Evolutionary conservation across 2,888 invertebrate species (phyloP), one percentile per base, ranked within the genome.

Genomic region (Pseudolycoriella hygida): DNA sequence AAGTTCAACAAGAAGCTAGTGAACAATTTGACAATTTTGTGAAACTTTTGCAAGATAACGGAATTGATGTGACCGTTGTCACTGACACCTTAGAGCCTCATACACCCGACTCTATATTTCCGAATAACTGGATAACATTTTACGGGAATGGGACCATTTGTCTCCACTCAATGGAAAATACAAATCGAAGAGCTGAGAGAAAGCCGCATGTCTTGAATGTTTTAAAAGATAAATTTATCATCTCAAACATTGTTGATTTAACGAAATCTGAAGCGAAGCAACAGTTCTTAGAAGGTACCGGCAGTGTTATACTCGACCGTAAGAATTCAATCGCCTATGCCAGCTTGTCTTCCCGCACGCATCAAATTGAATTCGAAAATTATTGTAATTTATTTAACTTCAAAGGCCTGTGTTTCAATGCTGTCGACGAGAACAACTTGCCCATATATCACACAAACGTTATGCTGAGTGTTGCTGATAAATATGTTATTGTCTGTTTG

Each of bases 401-500:
- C 31, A 18, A 31, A 42, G 25, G 25, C 18, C 20, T 30, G 4
- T 30, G 30, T 4, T 42, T 30, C 17, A 25, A 42, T 15, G 12
- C 30, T 42, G 17, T 42, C 14, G 31, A 42, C 17, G 14, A 12
- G 10, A 3, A 42, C 11, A 14, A 31, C 12, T 11, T 30, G 2
- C 31, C 31, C 2, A 42, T 42, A 8, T 42, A 42, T 42, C 42
- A 42, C 10, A 42, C 42, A 11, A 42, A 42, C 25, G 42, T 42
- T 11, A 42, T 42, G 30, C 17, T 42, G 42, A 30, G 42, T 42
- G 31, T 42, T n/a, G 42, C 15, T 6, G 17, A 17, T 18, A 17
- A 15, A 10, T 42, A n/a, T 42, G 42, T 17, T 14, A 31, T 42
- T 4, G n/a, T 42, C 17, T 15, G 30, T 10, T 15, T 42, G 15